Evolutionary conservation across 2,797 vertebrate genomes (phyloP).

Genomic region (Aplochiton taeniatus): DNA sequence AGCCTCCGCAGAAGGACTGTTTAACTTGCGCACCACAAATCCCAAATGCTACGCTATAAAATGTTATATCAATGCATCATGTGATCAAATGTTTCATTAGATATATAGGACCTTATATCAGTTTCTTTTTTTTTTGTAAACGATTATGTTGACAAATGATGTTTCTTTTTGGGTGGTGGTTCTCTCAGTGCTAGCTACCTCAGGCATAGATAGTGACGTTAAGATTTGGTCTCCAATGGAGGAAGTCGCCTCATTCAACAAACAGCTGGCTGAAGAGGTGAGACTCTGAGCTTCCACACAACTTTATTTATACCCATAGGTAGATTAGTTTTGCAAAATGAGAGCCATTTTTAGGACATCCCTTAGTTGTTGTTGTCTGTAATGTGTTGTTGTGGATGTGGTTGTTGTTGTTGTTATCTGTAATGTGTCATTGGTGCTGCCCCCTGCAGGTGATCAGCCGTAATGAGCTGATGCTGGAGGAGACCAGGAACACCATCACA

Average conservation of each 20-base stretch:
- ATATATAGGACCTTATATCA: too few species aligned
- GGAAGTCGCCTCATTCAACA: constrained; percentile 80
- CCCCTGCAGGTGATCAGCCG: constrained; percentile 77
- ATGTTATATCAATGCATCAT: too few species aligned
- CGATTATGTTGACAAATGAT: neutral
- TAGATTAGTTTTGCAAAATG: too few species aligned
- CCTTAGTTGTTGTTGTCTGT: too few species aligned
- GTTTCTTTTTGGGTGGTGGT: neutral
- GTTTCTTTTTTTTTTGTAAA: neutral
- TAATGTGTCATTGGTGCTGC: neutral
- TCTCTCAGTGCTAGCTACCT: constrained; percentile 79
- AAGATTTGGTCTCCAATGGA: constrained; percentile 84
- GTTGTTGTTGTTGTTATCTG: neutral
- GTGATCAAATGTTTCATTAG: too few species aligned
- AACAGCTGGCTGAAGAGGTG: constrained; percentile 84
- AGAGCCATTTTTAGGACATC: too few species aligned
- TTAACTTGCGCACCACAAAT: too few species aligned
- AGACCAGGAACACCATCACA: constrained; percentile 84
- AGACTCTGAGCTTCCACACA: constrained; percentile 33
- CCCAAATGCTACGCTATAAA: too few species aligned
- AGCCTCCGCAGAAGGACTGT: too few species aligned
- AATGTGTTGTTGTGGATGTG: neutral
- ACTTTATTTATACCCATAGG: too few species aligned
- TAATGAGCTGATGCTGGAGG: constrained; percentile 84
- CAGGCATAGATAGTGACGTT: constrained; percentile 84